Percentiles rank a stretch among this genome's conserved stretches.
phyloP scores from a whole-genome alignment of 2,797 vertebrate genomes.

The Anguilla obscura region DNA sequence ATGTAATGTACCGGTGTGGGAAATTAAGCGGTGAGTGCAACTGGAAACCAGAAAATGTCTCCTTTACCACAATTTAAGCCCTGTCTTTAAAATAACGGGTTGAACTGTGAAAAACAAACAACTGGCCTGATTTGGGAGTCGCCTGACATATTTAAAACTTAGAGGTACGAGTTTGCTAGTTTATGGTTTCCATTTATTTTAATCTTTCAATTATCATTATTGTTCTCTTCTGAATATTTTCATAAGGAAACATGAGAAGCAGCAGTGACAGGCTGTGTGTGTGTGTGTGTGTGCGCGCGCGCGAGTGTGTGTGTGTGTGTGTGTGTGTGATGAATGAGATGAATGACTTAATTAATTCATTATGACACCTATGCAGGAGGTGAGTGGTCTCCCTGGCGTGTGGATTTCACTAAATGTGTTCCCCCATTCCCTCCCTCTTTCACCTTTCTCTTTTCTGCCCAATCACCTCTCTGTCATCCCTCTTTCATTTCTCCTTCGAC shows the following conservation, averaged over 20 bases:
- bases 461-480: constrained; percentile 34
- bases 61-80: constrained; percentile 59
- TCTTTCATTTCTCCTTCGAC: constrained; percentile 26
- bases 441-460: constrained; percentile 21
- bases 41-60: constrained; percentile 50
- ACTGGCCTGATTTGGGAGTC: constrained; percentile 47
- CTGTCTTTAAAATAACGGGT: constrained; percentile 64
- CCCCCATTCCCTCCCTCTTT: constrained; percentile 33
- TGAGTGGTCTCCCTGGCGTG: constrained; percentile 43
- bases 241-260: constrained; percentile 65
- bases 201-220: constrained; percentile 67
- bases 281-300: background rate
- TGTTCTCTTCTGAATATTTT: constrained; percentile 65
- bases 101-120: constrained; percentile 54
- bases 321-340: constrained; percentile 41
- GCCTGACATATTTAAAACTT: constrained; percentile 39
- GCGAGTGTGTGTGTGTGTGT: background rate
- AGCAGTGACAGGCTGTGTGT: constrained; percentile 52
- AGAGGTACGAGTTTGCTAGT: constrained; percentile 40
- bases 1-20: constrained; percentile 57
- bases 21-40: constrained; percentile 54
- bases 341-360: constrained; percentile 60
- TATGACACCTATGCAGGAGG: constrained; percentile 51
- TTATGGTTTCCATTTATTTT: constrained; percentile 64
- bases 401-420: constrained; percentile 42